Evolutionary conservation across 1,140 invertebrate genomes (phyloP), one percentile per base, ranked within the genome.

Genomic region (Eulimnadia texana): DNA sequence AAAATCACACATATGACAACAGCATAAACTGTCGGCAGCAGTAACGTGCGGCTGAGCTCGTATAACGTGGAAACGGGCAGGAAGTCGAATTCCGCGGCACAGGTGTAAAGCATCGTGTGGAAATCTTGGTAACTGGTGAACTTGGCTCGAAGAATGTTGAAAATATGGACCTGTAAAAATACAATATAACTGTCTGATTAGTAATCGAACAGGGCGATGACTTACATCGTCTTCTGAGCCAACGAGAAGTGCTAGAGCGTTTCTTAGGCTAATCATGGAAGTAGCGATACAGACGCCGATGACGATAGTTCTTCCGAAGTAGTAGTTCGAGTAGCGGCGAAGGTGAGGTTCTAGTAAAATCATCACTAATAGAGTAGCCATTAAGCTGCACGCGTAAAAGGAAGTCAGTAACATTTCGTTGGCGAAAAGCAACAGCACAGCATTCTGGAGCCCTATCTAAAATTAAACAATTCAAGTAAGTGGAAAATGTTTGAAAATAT

Each of bases 71-170:
- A 74, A 25, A 75, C 72, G 1, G 77, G 80, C n/a, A 92, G 68
- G 69, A 89, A 89, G 66, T 89, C 85, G 73, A 91, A 92, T 67
- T 90, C 88, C 1, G 79, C 74, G 1, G 86, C 82, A 73, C 89
- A 93, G 0, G 86, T 90, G 65, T 93, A 93, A 11, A 93, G 72
- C 67, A 86, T 72, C 0, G 88, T 90, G 68, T 92, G 86, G 68
- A 91, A 92, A 66, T 82, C 84, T 67, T 80, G 80, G 69, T 82
- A 90, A 65, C 78, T 72, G 0, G 79, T 80, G 50, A 93, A 80
- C 72, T 92, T 92, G 1, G 87, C 80, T 58, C 73, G 77, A 0
- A 92, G 72, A 50, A 93, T 79, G 65, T 89, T 84, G 68, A 82
- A 83, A 50, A 91, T 81, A 68, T 93, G 88, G 25, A 77, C 76